phyloP scores from a whole-genome alignment of 2,113 vertebrate species.

The Zapus hudsonius region DNA sequence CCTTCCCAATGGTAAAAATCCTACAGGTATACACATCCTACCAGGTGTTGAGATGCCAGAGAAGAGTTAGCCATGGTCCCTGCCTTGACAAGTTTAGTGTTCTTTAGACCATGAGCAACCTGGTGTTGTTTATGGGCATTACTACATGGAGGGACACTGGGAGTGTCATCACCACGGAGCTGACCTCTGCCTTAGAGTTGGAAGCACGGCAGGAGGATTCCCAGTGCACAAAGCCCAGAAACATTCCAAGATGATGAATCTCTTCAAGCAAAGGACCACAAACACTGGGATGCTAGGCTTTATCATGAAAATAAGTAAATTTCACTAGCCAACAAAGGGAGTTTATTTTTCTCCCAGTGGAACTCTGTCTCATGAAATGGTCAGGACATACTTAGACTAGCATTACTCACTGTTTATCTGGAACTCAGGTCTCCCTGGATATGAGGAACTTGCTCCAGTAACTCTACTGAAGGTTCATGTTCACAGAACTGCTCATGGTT shows the following conservation, averaged over 20 bases:
- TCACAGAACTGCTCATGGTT: not conserved
- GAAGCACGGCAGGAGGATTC: not conserved
- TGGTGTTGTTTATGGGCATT: not conserved
- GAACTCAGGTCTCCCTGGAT: not conserved
- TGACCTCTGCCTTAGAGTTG: not conserved
- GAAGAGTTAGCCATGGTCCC: not conserved
- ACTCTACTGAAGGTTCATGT: not conserved
- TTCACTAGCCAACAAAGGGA: no score
- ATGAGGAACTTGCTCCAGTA: not conserved
- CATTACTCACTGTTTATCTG: not conserved
- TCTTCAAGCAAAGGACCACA: not conserved
- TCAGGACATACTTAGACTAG: not conserved
- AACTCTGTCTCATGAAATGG: not conserved
- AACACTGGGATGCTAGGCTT: not conserved
- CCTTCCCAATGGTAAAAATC: fast-evolving
- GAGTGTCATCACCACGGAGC: not conserved
- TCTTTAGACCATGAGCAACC: not conserved
- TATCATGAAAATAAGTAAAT: not conserved
- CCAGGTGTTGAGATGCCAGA: no score
- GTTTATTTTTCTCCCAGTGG: no score
- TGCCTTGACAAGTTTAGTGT: not conserved
- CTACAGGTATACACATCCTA: no score
- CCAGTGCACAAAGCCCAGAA: no score
- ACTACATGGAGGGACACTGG: not conserved
- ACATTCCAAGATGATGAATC: not conserved